These are phyloP conservation scores for Selenia dentaria DNA, from an alignment of 2,888 invertebrate species.

Conservation along the genomic window DNA sequence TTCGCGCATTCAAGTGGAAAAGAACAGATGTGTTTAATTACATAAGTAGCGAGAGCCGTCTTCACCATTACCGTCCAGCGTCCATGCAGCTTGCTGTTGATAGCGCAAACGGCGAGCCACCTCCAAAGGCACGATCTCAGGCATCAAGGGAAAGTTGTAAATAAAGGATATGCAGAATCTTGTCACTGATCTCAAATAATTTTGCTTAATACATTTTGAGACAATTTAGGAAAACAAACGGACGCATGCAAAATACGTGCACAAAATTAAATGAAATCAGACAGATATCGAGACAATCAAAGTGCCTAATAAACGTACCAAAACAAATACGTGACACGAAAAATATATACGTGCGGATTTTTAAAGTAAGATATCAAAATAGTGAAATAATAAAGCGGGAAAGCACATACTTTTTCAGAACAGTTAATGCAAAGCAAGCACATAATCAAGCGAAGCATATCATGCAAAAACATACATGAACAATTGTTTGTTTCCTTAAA, in stretches of 20 bases:
- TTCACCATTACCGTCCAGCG: slow-evolving; percentile 76
- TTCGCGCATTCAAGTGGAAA: slow-evolving; percentile 87
- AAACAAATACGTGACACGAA: slow-evolving; percentile 22
- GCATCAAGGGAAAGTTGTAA: slow-evolving; percentile 51
- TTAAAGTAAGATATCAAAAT: slow-evolving; percentile 13
- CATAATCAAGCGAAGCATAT: slow-evolving; percentile 57
- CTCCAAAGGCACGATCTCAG: slow-evolving; percentile 56
- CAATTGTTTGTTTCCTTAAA: slow-evolving; percentile 50
- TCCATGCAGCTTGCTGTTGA: slow-evolving; percentile 75
- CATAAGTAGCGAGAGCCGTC: slow-evolving; percentile 59
- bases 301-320: slow-evolving; percentile 30
- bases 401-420: slow-evolving; percentile 40
- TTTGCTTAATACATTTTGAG: slow-evolving; percentile 44
- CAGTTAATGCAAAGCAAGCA: slow-evolving; percentile 42
- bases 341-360: slow-evolving; percentile 28
- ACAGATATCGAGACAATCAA: slow-evolving; percentile 29
- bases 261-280: slow-evolving; percentile 82
- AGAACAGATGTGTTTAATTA: slow-evolving; percentile 71
- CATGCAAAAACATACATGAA: slow-evolving; percentile 54
- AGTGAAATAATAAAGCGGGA: slow-evolving; percentile 42
- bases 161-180: slow-evolving; percentile 66
- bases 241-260: slow-evolving; percentile 61
- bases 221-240: slow-evolving; percentile 44
- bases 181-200: slow-evolving; percentile 83
- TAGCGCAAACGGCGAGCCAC: slow-evolving; percentile 64